phyloP scores from a whole-genome alignment of 2,797 vertebrate species.

The Enteromius argenteus region DNA sequence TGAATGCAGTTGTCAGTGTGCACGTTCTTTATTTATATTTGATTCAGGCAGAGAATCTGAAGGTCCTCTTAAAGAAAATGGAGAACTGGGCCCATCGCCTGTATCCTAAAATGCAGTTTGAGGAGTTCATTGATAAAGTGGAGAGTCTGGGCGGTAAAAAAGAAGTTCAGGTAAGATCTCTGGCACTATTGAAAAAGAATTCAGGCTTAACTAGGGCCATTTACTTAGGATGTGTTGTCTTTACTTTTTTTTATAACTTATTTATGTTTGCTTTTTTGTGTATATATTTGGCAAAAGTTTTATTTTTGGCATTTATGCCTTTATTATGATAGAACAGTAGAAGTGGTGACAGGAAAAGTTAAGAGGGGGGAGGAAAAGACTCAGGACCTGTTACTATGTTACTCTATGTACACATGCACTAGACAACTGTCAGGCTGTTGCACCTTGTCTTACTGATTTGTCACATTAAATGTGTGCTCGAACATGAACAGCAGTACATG shows the following conservation, averaged over 20 bases:
- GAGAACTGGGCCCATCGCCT: slow-evolving; percentile 98
- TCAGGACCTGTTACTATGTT: neutral
- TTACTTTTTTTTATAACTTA: neutral
- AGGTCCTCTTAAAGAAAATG: slow-evolving; percentile 87
- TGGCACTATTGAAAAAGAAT: neutral
- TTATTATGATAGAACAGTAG: neutral
- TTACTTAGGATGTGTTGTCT: neutral
- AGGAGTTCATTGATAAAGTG: slow-evolving; percentile 90
- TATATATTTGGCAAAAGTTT: neutral
- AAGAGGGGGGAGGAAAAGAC: neutral
- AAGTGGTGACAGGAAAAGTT: neutral
- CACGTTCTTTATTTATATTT: neutral
- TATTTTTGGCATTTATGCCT: neutral
- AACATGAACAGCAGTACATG: neutral
- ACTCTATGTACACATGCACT: neutral
- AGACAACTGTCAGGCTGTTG: neutral
- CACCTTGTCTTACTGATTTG: neutral
- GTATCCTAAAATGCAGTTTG: slow-evolving; percentile 93
- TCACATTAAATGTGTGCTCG: neutral
- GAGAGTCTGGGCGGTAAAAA: slow-evolving; percentile 91
- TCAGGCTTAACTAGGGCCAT: neutral
- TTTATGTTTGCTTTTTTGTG: neutral
- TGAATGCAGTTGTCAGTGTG: neutral
- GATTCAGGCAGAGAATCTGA: slow-evolving; percentile 86
- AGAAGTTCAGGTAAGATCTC: slow-evolving; percentile 88